Percentiles rank a stretch among this genome's conserved stretches.
Evolutionary conservation across 2,888 invertebrate genomes (phyloP).

Genomic region (Arge pagana): DNA sequence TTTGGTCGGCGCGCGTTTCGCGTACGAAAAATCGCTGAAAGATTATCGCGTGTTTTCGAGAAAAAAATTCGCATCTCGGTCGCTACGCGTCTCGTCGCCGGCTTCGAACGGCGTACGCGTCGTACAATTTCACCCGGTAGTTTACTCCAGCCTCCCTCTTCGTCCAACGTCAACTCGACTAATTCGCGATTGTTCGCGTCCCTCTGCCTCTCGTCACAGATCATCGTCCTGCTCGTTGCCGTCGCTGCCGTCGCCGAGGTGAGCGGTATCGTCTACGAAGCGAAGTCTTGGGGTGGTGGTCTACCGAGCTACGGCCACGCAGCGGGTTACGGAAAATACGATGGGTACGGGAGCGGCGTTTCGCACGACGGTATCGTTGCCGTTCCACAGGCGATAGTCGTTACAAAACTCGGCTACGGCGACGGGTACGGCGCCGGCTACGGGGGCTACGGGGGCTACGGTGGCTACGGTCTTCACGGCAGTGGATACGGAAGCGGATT

Average conservation of each 20-base stretch:
- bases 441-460: conserved; percentile 17
- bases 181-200: too few relatives aligned
- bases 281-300: too few relatives aligned
- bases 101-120: too few relatives aligned
- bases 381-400: conserved; percentile 27
- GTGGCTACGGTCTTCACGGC: conserved; percentile 17
- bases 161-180: too few relatives aligned
- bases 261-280: conserved; percentile 27
- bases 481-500: conserved; percentile 25
- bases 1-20: too few relatives aligned
- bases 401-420: conserved; percentile 34
- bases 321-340: conserved; percentile 11
- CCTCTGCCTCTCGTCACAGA: background rate
- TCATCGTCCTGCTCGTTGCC: conserved; percentile 7
- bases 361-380: conserved; percentile 27
- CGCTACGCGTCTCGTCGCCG: too few relatives aligned
- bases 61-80: too few relatives aligned
- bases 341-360: conserved; percentile 23
- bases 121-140: too few relatives aligned
- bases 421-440: conserved; percentile 27
- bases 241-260: conserved; percentile 13
- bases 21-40: too few relatives aligned
- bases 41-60: too few relatives aligned
- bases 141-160: too few relatives aligned
- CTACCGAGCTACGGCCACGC: conserved; percentile 24